These are phyloP conservation scores for Beaufortia kweichowensis DNA, from an alignment of 2,113 vertebrate genomes.

Conservation along the genomic window DNA sequence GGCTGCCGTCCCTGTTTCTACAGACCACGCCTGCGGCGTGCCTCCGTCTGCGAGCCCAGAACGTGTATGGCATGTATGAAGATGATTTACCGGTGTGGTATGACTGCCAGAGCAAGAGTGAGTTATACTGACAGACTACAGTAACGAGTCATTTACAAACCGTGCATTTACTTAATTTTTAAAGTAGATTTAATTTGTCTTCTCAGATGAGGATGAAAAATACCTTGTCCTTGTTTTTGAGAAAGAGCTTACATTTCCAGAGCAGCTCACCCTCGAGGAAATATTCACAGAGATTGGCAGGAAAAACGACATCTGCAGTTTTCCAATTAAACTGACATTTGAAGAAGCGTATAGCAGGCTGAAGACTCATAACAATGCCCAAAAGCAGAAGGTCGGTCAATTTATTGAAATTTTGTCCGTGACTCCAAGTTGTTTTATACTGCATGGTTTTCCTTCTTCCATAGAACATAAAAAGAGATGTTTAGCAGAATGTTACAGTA, in stretches of 20 bases:
- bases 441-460: too few relatives aligned
- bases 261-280: conserved; percentile 77
- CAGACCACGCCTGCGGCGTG: conserved; percentile 74
- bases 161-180: neutral
- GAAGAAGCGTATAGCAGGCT: conserved; percentile 82
- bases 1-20: conserved; percentile 79
- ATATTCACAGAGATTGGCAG: conserved; percentile 79
- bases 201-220: conserved; percentile 77
- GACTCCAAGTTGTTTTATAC: too few relatives aligned
- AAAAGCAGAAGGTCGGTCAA: conserved; percentile 57
- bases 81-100: conserved; percentile 71
- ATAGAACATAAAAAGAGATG: too few relatives aligned
- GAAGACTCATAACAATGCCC: conserved; percentile 74
- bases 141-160: too few relatives aligned
- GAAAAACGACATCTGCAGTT: conserved; percentile 75
- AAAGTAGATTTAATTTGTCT: conserved; percentile 1
- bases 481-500: too few relatives aligned
- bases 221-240: conserved; percentile 85
- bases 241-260: conserved; percentile 72
- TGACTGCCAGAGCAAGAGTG: conserved; percentile 77
- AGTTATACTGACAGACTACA: conserved; percentile 53
- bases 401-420: too few relatives aligned
- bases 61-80: conserved; percentile 69
- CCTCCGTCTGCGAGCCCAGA: conserved; percentile 71
- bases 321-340: conserved; percentile 80